Evolutionary conservation across 2,888 invertebrate species (phyloP).

Genomic region (Drosophila infuscata): DNA sequence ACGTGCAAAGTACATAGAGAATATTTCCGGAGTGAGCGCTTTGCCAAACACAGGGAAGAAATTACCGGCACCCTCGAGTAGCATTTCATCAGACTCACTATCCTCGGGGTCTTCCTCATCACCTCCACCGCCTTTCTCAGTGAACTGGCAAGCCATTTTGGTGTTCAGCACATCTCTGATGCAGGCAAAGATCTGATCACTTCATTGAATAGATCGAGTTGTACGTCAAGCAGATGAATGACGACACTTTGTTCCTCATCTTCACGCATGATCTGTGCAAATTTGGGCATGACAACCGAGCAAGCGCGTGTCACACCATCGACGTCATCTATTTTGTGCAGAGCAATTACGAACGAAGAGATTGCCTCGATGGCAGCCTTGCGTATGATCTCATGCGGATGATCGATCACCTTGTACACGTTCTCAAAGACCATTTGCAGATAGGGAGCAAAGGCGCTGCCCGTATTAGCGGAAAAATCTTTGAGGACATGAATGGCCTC

Average conservation of each 20-base stretch:
- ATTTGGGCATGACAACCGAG: conserved; percentile 88
- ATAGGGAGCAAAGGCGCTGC: conserved; percentile 89
- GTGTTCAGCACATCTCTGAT: conserved; percentile 88
- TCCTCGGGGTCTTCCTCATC: conserved; percentile 87
- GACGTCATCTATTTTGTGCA: conserved; percentile 86
- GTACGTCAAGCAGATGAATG: conserved; percentile 88
- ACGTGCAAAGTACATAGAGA: too few relatives aligned
- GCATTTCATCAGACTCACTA: conserved; percentile 90
- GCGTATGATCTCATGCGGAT: conserved; percentile 90
- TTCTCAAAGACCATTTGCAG: conserved; percentile 89
- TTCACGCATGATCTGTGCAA: conserved; percentile 88
- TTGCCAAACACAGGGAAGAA: conserved; percentile 89
- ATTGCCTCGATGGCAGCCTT: conserved; percentile 89
- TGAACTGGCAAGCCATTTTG: conserved; percentile 87
- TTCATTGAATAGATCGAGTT: conserved; percentile 88
- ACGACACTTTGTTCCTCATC: conserved; percentile 87
- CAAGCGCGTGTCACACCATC: conserved; percentile 88
- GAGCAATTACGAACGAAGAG: conserved; percentile 88
- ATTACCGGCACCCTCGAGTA: conserved; percentile 91
- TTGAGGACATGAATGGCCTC: conserved; percentile 90
- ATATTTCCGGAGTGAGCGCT: too few relatives aligned
- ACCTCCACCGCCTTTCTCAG: conserved; percentile 83
- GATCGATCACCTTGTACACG: conserved; percentile 89
- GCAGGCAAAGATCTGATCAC: conserved; percentile 88
- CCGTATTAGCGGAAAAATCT: conserved; percentile 89